Evolutionary conservation across 2,797 vertebrate genomes (phyloP).

Genomic region (Phylloscopus collybita): DNA sequence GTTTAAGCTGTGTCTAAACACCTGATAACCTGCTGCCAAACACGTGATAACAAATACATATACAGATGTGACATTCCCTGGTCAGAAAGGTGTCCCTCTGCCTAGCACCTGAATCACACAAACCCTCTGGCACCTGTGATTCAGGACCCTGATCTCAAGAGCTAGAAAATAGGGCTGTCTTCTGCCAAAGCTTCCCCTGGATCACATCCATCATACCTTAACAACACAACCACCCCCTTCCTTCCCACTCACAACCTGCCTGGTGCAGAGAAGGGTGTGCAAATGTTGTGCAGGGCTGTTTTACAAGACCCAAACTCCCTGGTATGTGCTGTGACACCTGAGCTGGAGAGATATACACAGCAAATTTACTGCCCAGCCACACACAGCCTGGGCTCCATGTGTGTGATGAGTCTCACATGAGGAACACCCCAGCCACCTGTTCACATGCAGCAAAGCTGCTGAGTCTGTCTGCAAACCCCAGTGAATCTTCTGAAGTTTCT

Average conservation of each 20-base stretch:
- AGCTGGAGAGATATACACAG: not conserved
- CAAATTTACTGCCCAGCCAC: not conserved
- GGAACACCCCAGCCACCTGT: not conserved
- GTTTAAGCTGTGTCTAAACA: not conserved
- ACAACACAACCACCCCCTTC: not conserved
- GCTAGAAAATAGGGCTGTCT: not conserved
- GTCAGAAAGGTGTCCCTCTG: not conserved
- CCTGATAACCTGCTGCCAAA: not conserved
- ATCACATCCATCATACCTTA: not conserved
- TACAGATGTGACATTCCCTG: not conserved
- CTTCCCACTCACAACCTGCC: not conserved
- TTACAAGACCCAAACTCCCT: not conserved
- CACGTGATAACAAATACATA: not conserved
- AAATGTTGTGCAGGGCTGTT: not conserved
- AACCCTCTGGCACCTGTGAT: not conserved
- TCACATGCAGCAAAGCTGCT: rapidly evolving
- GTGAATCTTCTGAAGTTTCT: not conserved
- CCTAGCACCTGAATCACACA: not conserved
- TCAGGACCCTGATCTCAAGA: not conserved
- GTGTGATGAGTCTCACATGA: not conserved
- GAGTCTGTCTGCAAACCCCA: not conserved
- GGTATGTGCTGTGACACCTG: not conserved
- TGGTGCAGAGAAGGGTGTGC: not conserved
- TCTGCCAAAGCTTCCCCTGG: not conserved
- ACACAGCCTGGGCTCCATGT: not conserved